Base-by-base conservation (phyloP, 2,797 vertebrate genomes). In the Halcyon badia region DNA sequence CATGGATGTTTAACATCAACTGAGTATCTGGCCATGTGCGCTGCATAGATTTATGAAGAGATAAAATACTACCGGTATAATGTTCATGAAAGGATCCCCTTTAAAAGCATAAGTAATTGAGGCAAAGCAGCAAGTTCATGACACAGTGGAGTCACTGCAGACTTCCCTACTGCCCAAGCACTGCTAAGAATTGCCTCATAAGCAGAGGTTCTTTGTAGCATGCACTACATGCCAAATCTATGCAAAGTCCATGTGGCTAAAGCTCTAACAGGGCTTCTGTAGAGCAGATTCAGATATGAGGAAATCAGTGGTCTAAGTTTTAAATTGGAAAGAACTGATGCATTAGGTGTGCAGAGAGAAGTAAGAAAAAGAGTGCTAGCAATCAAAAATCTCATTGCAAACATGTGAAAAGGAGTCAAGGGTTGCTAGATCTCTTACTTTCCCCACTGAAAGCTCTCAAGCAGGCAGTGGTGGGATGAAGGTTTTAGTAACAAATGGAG, bases 201-300 rank as follows among this genome's bases (percentile, higher is more conserved):
- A 35, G 9, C 7, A 15, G 3, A 20, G 84, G 14, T 18, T 75
- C 46, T 73, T 70, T 44, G 42, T 51, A 49, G 18, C 3, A 1
- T 24, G 6, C 35, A 3, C 6, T 61, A 3, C 26, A 54, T 88
- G 30, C 11, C 52, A 83, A 80, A 49, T 16, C 31, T 9, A 39
- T n/a, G 68, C 18, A n/a, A 73, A 65, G 25, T 56, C 30, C 35
- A 31, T 2, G 2, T 0, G 0, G 26, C 5, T 56, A 48, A 71
- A 49, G 25, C 71, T 82, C 69, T 84, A 10, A 58, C 20, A 20
- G 14, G 21, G 19, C 57, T 9, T 68, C 49, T 58, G 41, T 11
- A 68, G 24, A 48, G 12, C 25, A 52, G 22, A 39, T 75, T 60
- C 80, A 75, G 61, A 83, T 9, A 30, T 26, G 22, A 80, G 6